Conservation (phyloP, 2,113 vertebrate genomes). For the Lamprologus tigripictilis region DNA sequence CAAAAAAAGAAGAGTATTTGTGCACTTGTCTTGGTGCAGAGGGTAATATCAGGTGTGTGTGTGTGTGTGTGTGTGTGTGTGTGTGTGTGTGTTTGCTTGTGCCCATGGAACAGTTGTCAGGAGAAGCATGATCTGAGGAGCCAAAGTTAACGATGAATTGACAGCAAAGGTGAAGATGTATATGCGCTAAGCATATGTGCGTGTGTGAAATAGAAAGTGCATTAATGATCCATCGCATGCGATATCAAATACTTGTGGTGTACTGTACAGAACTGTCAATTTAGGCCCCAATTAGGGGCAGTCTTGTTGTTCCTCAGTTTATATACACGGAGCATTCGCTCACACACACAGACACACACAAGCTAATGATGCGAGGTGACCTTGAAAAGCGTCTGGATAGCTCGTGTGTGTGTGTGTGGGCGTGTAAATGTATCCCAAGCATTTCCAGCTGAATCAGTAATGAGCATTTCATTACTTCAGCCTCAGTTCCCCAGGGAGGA, state of each 20-base stretch:
- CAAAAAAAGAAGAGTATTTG: background rate
- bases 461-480: slow-evolving; percentile 73
- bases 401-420: slow-evolving; percentile 35
- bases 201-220: background rate
- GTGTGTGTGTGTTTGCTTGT: background rate
- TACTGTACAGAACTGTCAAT: slow-evolving; percentile 25
- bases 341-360: background rate
- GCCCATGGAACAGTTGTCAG: background rate
- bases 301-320: slow-evolving; percentile 10
- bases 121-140: background rate
- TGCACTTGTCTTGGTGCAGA: background rate
- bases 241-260: slow-evolving; percentile 6
- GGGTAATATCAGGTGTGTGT: background rate
- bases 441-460: slow-evolving; percentile 73
- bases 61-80: background rate
- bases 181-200: background rate
- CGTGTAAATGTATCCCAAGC: slow-evolving; percentile 64
- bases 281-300: slow-evolving; percentile 4
- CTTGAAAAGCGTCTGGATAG: slow-evolving; percentile 44
- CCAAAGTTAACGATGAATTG: background rate
- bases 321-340: background rate
- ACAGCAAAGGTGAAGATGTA: background rate
- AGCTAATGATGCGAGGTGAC: slow-evolving; percentile 33
- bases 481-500: slow-evolving; percentile 56
- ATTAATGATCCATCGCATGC: background rate